These are phyloP conservation scores for Lottia scabra DNA, from an alignment of 2,888 invertebrate genomes.

Conservation along the genomic window DNA sequence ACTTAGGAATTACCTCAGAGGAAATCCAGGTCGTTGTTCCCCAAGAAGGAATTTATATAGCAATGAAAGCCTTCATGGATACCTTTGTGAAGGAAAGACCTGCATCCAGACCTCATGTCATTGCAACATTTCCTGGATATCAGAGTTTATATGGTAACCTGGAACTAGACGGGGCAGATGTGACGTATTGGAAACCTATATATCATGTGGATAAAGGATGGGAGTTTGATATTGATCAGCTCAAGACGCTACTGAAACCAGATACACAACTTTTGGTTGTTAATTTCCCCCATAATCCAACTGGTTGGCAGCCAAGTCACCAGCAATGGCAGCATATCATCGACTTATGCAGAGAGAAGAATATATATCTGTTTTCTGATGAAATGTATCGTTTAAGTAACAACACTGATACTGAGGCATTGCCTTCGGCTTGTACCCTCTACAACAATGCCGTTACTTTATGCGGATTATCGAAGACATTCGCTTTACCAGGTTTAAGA, in stretches of 20 bases:
- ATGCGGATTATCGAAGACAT: slow-evolving; percentile 35
- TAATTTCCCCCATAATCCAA: slow-evolving; percentile 41
- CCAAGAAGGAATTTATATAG: slow-evolving; percentile 38
- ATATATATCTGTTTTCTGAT: slow-evolving; percentile 32
- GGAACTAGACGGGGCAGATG: slow-evolving; percentile 9
- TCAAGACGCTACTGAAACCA: slow-evolving; percentile 12
- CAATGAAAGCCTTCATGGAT: slow-evolving; percentile 30
- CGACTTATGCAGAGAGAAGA: slow-evolving; percentile 21
- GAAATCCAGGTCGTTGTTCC: slow-evolving; percentile 28
- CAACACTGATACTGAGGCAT: slow-evolving; percentile 23
- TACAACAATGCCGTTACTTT: slow-evolving; percentile 29
- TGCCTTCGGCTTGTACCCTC: slow-evolving; percentile 26
- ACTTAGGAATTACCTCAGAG: slow-evolving; percentile 13
- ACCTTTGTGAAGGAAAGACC: slow-evolving; percentile 16
- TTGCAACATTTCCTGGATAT: slow-evolving; percentile 32
- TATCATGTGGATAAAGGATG: slow-evolving; percentile 16
- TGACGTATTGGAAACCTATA: slow-evolving; percentile 23
- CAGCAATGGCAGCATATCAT: slow-evolving; percentile 24
- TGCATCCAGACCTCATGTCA: slow-evolving; percentile 16
- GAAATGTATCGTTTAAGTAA: slow-evolving; percentile 36
- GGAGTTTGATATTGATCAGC: slow-evolving; percentile 26
- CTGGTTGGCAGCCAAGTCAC: slow-evolving; percentile 24
- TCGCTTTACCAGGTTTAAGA: slow-evolving; percentile 34
- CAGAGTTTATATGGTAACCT: slow-evolving; percentile 36
- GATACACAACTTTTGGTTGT: slow-evolving; percentile 35